phyloP scores from a whole-genome alignment of 1,140 invertebrate species.

The Diorhabda carinulata region DNA sequence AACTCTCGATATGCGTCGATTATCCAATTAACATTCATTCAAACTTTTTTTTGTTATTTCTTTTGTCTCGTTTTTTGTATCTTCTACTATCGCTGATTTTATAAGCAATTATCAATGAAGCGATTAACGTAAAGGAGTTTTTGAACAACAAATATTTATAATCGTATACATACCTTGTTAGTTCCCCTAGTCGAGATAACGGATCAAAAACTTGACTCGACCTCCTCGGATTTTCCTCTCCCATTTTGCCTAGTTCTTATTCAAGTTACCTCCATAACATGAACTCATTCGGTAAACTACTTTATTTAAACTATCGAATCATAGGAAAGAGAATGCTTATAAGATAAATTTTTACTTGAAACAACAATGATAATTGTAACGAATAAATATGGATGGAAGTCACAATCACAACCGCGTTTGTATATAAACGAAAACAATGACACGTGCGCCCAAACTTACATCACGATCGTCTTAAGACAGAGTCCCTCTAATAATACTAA shows the following conservation, averaged over 20 bases:
- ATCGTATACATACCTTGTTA: constrained; percentile 42
- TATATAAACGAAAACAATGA: neutral
- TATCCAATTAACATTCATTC: too few relatives aligned
- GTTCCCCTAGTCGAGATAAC: constrained; percentile 63
- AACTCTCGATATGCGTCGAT: too few relatives aligned
- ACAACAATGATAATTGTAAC: neutral
- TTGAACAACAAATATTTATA: neutral
- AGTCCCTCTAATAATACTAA: constrained; percentile 25
- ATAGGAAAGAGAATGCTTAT: neutral
- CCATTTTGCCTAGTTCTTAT: constrained; percentile 21
- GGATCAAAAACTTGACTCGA: constrained; percentile 78
- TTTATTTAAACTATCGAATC: neutral
- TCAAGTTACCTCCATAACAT: constrained; percentile 36
- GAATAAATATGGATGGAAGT: constrained; percentile 28
- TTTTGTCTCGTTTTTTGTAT: too few relatives aligned
- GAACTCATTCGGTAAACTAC: constrained; percentile 4
- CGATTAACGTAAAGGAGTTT: too few relatives aligned
- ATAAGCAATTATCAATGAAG: too few relatives aligned
- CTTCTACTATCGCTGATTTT: too few relatives aligned
- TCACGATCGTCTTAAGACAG: constrained; percentile 19
- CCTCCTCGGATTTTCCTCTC: constrained; percentile 48
- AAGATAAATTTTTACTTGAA: neutral
- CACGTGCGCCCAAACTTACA: neutral
- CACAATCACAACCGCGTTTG: constrained; percentile 30
- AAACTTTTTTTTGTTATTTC: too few relatives aligned